Evolutionary conservation across 2,797 vertebrate species (phyloP), one percentile per base, ranked within the genome.

Genomic region (Pygocentrus nattereri): DNA sequence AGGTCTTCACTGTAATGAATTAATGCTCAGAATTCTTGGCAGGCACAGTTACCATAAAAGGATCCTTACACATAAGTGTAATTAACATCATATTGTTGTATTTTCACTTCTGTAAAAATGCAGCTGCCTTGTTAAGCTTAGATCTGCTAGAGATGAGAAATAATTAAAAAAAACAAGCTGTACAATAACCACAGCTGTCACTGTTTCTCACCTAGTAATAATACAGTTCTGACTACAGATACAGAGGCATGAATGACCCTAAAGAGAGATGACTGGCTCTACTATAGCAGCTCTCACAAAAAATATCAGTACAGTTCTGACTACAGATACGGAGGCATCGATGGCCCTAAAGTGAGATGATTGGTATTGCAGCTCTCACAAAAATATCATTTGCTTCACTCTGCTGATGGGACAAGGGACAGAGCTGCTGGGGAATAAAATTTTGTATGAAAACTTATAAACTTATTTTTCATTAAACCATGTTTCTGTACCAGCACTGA

Each of bases 391-490:
- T 18, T n/a, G n/a, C n/a, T n/a, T n/a, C n/a, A n/a, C n/a, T n/a
- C n/a, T n/a, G n/a, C n/a, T n/a, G n/a, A n/a, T n/a, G n/a, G n/a
- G n/a, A n/a, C n/a, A n/a, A n/a, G n/a, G n/a, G n/a, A n/a, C n/a
- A n/a, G 84, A 86, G 81, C 83, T 70, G 5, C 59, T 76, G 27
- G 41, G 34, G 70, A 79, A 73, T 73, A 59, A 81, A 52, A 68
- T 88, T 88, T 86, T 74, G 85, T 90, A 85, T 86, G 10, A 79
- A 81, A 85, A 85, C 85, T 69, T 73, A 69, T 38, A 16, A 64
- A 77, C 89, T 89, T 85, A 79, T 83, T 90, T 92, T 93, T 88
- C 91, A 91, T 92, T 90, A 91, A 91, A 86, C 79, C 75, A 41
- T 78, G 67, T 71, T 88, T 82, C 83, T 87, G 86, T 65, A 38